Evolutionary conservation across 2,888 invertebrate species (phyloP), one percentile per base, ranked within the genome.

Genomic region (Zaprionus lineosus): DNA sequence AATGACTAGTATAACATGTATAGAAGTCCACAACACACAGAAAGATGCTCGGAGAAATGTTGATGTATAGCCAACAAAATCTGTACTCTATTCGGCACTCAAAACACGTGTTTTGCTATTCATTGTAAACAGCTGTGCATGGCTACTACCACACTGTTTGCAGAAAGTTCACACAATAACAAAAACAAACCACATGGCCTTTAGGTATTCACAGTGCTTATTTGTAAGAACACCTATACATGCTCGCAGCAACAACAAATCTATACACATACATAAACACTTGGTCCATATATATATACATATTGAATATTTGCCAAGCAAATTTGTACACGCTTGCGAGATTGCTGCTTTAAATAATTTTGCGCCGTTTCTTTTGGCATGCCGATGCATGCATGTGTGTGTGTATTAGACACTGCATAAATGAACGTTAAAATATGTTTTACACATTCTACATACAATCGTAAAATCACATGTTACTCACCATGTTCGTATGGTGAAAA

Each of bases 401-500:
- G 9, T 21, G 2, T 9, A 37, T 19, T 2, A 14, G 9, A 15
- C 6, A 26, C 1, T 31, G 34, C n/a, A 5, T 31, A 26, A n/a
- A 24, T 7, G 12, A 8, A 5, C 4, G 31, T n/a, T n/a, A n/a
- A n/a, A n/a, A n/a, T n/a, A n/a, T n/a, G 7, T 21, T 5, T 21
- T 21, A 21, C 7, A n/a, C 11, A 29, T 28, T 8, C 1, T 24
- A 46, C 0, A 8, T 43, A 29, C 2, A 9, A 39, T 21, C 7
- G n/a, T n/a, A n/a, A n/a, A n/a, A n/a, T n/a, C n/a, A n/a, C n/a
- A n/a, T n/a, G n/a, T n/a, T n/a, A n/a, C 92, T 92, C 92, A 97
- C 98, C 99, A 90, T 99, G 99, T 89, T 99, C 99, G 88, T 98
- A 99, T 0, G 99, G 99, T 6, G 98, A 98, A 91, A 99, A 99